Base-by-base conservation (phyloP, 2,797 vertebrate genomes). In the Thamnophis elegans region DNA sequence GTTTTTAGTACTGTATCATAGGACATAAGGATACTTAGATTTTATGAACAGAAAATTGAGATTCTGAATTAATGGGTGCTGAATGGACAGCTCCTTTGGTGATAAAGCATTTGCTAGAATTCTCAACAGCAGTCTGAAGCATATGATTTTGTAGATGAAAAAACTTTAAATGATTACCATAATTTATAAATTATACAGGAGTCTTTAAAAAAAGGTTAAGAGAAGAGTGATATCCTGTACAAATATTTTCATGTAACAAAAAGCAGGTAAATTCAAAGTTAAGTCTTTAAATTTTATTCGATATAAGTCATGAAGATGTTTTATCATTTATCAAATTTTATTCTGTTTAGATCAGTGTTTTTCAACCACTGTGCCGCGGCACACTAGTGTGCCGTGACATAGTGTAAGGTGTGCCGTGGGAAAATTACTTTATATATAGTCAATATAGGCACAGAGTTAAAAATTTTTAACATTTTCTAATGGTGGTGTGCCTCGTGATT, bases 61-160 rank as follows among this genome's bases (percentile, higher is more conserved):
- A 3, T 89, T 89, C 87, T 89, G 47, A 89, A 20, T 2, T 32
- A 56, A 89, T 51, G 3, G 85, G 96, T 96, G 96, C 96, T 97
- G 96, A 96, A 96, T 20, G 96, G 95, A 96, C 95, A 97, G 96
- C 94, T 96, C 96, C 95, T 28, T 8, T 55, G 1, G 10, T 9
- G 20, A 7, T 11, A 26, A 18, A n/a, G 88, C 0, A 0, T 32
- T 60, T 18, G 55, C 58, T 53, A 59, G 36, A 65, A 54, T 90
- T 87, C 26, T 51, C 28, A 25, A 42, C 32, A 62, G 4, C 47
- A n/a, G 58, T 87, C 26, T 28, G 36, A 88, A 88, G 2, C 18
- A 56, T 73, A 53, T 2, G 22, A 8, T 88, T 91, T 60, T 62
- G 26, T 26, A 58, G 36, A 53, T 1, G 13, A 36, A 91, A 88